Percentiles rank a stretch among this genome's conserved stretches.
Conservation (phyloP, 2,888 invertebrate species). For the Dasysyrphus tricinctus region DNA sequence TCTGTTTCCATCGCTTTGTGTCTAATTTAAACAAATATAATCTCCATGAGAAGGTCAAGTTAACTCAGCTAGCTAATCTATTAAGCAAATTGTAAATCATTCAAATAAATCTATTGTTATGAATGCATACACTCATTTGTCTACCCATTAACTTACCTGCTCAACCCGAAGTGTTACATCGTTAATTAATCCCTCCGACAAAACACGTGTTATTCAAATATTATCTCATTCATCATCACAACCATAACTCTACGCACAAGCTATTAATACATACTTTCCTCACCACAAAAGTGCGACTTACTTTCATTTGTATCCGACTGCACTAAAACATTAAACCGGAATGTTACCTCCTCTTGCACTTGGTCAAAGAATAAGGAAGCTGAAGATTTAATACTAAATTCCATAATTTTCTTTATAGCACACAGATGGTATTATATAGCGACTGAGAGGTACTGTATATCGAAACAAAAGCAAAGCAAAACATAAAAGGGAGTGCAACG, state of each 20-base stretch:
- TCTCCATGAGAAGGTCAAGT: constrained; percentile 35
- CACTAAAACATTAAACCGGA: constrained; percentile 45
- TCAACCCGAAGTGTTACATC: constrained; percentile 41
- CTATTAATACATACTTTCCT: constrained; percentile 34
- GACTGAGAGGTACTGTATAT: not conserved
- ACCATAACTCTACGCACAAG: not conserved
- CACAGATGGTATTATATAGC: constrained; percentile 23
- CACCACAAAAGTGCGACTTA: constrained; percentile 38
- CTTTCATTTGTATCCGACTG: constrained; percentile 48
- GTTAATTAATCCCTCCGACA: constrained; percentile 43
- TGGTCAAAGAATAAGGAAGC: constrained; percentile 56
- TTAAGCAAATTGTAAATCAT: constrained; percentile 22
- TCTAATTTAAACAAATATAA: constrained; percentile 4
- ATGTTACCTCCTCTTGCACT: constrained; percentile 39
- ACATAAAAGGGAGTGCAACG: constrained; percentile 43
- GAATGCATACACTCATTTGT: constrained; percentile 23
- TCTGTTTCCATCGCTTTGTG: not conserved
- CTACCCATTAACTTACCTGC: constrained; percentile 7
- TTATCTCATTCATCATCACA: constrained; percentile 44
- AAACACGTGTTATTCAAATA: constrained; percentile 50
- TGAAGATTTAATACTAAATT: constrained; percentile 54
- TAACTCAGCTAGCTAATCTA: not conserved
- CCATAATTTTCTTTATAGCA: constrained; percentile 45
- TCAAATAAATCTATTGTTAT: constrained; percentile 3
- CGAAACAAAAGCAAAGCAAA: constrained; percentile 1